Evolutionary conservation across 92 coral and sea anemone genomes (phyloP).

Genomic region (Phymanthus crucifer): DNA sequence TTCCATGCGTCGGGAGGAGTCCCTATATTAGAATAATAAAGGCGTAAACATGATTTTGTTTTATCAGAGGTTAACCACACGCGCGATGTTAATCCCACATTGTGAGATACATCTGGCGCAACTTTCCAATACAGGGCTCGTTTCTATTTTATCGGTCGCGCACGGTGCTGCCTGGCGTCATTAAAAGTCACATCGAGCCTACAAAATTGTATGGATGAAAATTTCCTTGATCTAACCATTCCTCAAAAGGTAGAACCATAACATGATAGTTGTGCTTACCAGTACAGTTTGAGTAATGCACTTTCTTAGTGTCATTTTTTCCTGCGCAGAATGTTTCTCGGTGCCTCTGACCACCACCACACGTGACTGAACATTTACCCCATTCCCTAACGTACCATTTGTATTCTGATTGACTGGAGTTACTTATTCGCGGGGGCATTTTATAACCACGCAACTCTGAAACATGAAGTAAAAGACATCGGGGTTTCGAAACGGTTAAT

Average conservation of each 20-base stretch:
- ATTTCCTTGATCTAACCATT: no score
- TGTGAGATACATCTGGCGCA: no score
- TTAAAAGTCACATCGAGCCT: no score
- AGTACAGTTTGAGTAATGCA: constrained; percentile 54
- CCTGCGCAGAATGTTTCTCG: constrained; percentile 64
- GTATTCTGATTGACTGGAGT: constrained; percentile 28
- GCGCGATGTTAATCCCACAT: no score
- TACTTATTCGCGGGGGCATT: constrained; percentile 13
- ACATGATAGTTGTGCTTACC: constrained; percentile 30
- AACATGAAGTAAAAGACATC: neutral
- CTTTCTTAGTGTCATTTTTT: constrained; percentile 28
- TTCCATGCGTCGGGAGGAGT: constrained; percentile 73
- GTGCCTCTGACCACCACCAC: constrained; percentile 79
- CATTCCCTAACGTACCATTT: constrained; percentile 67
- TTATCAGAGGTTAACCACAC: no score
- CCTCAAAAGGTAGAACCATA: no score
- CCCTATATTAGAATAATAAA: constrained; percentile 7
- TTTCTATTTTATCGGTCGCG: no score
- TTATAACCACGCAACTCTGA: constrained; percentile 56
- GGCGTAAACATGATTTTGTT: neutral
- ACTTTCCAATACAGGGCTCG: no score
- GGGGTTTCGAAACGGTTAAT: neutral
- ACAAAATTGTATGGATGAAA: no score
- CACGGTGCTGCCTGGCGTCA: no score
- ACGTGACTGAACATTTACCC: constrained; percentile 79